Evolutionary conservation across 2,113 vertebrate genomes (phyloP), one percentile per base, ranked within the genome.

Genomic region (Myotis yumanensis): DNA sequence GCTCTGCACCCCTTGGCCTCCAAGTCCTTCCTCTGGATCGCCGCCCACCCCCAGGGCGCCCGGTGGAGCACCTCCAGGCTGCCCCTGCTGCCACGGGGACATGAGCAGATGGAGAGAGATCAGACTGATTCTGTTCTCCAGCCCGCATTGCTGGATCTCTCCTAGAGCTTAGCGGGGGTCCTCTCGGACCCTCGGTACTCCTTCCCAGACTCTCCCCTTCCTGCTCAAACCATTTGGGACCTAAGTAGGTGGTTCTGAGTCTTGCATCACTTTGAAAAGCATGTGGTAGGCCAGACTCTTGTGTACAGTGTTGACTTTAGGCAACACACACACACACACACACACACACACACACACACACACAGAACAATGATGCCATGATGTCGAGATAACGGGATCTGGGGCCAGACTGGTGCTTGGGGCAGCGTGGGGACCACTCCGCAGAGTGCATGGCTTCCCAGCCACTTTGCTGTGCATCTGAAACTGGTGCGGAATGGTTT

Each of bases 181-280:
- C 43, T 89, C 79, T 52, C 0, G 22, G 48, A 18, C 66, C 7
- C 28, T 35, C 5, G 2, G 48, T 20, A 16, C 25, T 40, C 52
- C 82, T 68, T 90, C 87, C 79, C 72, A 69, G 77, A 89, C 32
- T 48, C 52, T 90, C 46, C 69, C 48, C 84, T 92, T 76, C 92
- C 88, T 54, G 64, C 66, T 82, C 35, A 1, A 59, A 86, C 32
- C 16, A 14, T 76, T 40, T 7, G 20, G 46, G 84, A 20, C 64
- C 64, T 72, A 16, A 83, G 75, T 75, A 57, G 90, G 90, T 91
- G 75, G 86, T 66, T 90, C 75, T 69, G 64, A 62, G 57, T n/a
- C 77, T 93, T 83, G 83, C 83, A 85, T 82, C 73, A 80, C 54
- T 91, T 83, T 68, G 62, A 83, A 52, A 92, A 77, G 37, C 76